Base-by-base conservation (phyloP, 2,113 vertebrate genomes). In the Austrofundulus limnaeus region DNA sequence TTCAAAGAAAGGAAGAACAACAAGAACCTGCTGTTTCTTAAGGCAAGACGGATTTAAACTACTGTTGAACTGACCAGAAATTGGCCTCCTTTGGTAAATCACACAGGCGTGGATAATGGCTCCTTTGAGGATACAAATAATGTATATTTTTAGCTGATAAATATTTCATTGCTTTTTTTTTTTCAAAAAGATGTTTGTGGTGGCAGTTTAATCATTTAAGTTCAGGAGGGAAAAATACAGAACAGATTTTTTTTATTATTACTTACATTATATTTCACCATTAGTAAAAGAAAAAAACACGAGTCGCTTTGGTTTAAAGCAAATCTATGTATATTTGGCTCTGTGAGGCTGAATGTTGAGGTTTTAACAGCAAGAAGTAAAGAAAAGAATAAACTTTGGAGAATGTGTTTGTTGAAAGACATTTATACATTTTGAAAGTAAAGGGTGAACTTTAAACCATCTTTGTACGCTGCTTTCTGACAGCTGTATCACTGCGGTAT, bases 151-250 rank as follows among this genome's bases (percentile, higher is more conserved):
- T 11, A 38, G 41, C 52, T 69, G 42, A 50, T 72, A 56, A 71
- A 70, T 75, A 57, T 50, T 70, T 67, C 28, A 56, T 71, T 39
- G 41, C 15, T 23, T 67, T 45, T 42, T 68, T 23, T 67, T 45
- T 42, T 68, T 34, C 14, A 47, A 75, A 78, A 55, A 75, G 71
- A 52, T 12, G 7, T 50, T 66, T 37, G 49, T 59, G 50, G 25
- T 46, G 49, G 46, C 53, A 61, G 42, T 38, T 45, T 11, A 66
- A 72, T 65, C 66, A 38, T 70, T 72, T 65, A 5, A 23, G 9
- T 54, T 17, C 45, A 21, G 9, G 13, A 20, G 71, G 21, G 37
- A 46, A 19, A 56, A 50, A 49, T 20, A 53, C 2, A 34, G 10
- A 37, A n/a, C 7, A 25, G 4, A 6, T 23, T 16, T 66, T 66